Conservation (phyloP, 2,797 vertebrate genomes). For the Tenualosa ilisha region DNA sequence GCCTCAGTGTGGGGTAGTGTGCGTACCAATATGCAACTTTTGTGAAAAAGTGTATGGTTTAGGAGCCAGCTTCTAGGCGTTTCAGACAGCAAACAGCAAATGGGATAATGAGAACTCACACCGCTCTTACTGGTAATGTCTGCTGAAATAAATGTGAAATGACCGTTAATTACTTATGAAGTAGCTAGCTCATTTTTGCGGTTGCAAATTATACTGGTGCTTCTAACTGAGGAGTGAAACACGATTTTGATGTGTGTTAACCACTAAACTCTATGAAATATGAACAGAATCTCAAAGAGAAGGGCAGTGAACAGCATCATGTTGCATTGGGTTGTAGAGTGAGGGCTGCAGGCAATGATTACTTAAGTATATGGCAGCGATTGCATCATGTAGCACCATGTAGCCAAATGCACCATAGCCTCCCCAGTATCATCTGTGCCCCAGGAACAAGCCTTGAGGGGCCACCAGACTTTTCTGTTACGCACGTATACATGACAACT, state of each 20-base stretch:
- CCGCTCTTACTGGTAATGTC: slow-evolving; percentile 45
- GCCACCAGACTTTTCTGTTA: neutral
- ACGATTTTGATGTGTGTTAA: slow-evolving; percentile 28
- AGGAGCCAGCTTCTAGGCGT: slow-evolving; percentile 29
- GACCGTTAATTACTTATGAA: slow-evolving; percentile 57
- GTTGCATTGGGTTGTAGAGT: neutral
- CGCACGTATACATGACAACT: neutral
- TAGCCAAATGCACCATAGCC: neutral
- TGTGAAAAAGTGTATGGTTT: slow-evolving; percentile 52
- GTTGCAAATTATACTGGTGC: slow-evolving; percentile 42
- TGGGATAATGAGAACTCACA: slow-evolving; percentile 52
- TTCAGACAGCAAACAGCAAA: slow-evolving; percentile 45
- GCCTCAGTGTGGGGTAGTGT: slow-evolving; percentile 16
- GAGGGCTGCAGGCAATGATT: neutral
- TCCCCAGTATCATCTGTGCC: neutral
- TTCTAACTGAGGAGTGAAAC: slow-evolving; percentile 36
- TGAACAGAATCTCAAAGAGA: neutral
- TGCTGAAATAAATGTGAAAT: slow-evolving; percentile 52
- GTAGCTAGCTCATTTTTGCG: slow-evolving; percentile 30
- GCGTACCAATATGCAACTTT: slow-evolving; percentile 46
- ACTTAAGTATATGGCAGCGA: neutral
- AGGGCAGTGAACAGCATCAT: neutral
- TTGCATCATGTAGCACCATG: slow-evolving; percentile 2
- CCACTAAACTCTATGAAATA: neutral
- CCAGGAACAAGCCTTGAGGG: neutral